Conservation (phyloP, 1,140 invertebrate species). For the Caenorhabditis elegans region DNA sequence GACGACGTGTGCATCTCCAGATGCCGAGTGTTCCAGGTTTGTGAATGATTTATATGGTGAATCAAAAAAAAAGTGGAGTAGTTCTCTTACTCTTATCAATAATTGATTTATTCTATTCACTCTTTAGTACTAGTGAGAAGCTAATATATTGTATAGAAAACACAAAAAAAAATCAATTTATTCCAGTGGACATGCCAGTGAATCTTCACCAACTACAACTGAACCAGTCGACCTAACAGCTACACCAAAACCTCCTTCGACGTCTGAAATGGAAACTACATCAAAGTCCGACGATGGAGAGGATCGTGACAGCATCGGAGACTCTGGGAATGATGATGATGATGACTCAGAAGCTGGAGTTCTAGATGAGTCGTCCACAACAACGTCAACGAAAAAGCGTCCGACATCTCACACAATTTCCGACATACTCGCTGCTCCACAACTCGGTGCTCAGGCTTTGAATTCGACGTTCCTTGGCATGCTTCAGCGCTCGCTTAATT, state of each 20-base stretch:
- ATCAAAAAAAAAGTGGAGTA: too few relatives aligned
- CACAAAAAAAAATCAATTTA: background rate
- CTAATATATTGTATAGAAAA: background rate
- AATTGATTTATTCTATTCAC: too few relatives aligned
- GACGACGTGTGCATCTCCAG: conserved; percentile 48
- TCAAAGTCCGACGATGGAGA: conserved; percentile 47
- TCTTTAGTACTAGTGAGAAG: too few relatives aligned
- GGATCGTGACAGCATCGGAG: conserved; percentile 50
- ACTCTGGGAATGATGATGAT: conserved; percentile 51
- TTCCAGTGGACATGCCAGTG: conserved; percentile 64
- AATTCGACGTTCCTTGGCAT: background rate
- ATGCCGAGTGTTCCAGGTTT: conserved; percentile 43
- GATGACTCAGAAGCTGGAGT: conserved; percentile 33
- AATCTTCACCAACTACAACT: conserved; percentile 70
- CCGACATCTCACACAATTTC: conserved; percentile 66
- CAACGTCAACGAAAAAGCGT: conserved; percentile 72
- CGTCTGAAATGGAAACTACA: conserved; percentile 37
- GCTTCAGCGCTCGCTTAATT: background rate
- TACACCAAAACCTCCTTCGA: conserved; percentile 14
- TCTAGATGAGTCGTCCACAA: conserved; percentile 55
- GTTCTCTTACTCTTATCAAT: too few relatives aligned
- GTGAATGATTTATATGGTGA: background rate
- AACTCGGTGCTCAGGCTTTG: too few relatives aligned
- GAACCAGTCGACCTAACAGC: conserved; percentile 3
- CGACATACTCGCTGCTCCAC: conserved; percentile 32